A percentile compares a stretch with the other conserved stretches of the same genome.
These are phyloP conservation scores for Tachuris rubrigastra DNA, from an alignment of 2,113 vertebrate species.

Conservation along the genomic window DNA sequence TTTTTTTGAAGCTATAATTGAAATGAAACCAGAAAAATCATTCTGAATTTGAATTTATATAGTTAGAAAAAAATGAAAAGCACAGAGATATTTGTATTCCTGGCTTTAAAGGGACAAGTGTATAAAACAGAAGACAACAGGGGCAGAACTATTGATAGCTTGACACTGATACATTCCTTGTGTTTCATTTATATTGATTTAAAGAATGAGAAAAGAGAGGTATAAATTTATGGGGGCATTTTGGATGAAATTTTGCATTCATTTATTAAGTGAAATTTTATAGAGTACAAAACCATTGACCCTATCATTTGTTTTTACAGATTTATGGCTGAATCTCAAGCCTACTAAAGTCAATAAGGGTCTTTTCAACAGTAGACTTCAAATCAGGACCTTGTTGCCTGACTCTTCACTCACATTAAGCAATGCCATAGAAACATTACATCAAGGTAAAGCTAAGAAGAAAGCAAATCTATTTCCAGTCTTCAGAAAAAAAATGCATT, in stretches of 20 bases:
- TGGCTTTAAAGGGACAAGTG: neutral
- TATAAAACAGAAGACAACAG: neutral
- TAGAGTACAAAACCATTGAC: conserved; percentile 48
- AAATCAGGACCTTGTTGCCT: neutral
- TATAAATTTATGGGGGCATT: conserved; percentile 42
- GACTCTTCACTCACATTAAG: neutral
- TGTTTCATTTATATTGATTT: conserved; percentile 46
- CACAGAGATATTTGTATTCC: neutral
- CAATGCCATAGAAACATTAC: neutral
- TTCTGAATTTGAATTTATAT: neutral
- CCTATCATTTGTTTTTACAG: conserved; percentile 10
- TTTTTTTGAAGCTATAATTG: neutral
- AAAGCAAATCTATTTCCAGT: neutral
- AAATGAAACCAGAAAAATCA: neutral
- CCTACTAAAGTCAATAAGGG: conserved; percentile 11
- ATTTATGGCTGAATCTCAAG: conserved; percentile 13
- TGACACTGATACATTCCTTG: conserved; percentile 39
- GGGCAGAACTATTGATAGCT: conserved; percentile 8
- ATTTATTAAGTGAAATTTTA: conserved; percentile 56
- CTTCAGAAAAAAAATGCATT: neutral
- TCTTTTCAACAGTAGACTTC: neutral
- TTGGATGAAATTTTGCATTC: conserved; percentile 53
- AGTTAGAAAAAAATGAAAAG: neutral
- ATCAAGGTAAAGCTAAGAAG: neutral
- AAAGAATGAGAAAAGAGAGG: conserved; percentile 33